phyloP scores from a whole-genome alignment of 2,888 invertebrate species.

The Osmoderma eremita region DNA sequence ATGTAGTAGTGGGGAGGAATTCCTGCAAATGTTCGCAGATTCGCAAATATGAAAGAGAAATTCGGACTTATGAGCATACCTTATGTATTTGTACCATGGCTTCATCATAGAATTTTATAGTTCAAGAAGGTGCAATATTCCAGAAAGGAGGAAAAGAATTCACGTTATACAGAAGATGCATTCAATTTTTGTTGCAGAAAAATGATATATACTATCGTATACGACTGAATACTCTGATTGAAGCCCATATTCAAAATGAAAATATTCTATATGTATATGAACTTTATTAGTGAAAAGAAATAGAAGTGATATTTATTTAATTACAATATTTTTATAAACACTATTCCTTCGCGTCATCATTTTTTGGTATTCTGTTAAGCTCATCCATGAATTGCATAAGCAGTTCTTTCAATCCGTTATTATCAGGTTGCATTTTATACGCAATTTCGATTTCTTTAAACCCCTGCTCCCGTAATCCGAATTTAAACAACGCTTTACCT shows the following conservation, averaged over 20 bases:
- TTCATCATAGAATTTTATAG: too few relatives aligned
- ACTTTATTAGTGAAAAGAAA: not conserved
- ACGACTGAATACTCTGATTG: too few relatives aligned
- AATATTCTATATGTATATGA: not conserved
- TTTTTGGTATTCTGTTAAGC: slow-evolving; percentile 11
- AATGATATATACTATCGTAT: too few relatives aligned
- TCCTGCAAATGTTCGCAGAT: too few relatives aligned
- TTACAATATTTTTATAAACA: not conserved
- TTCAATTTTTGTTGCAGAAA: too few relatives aligned
- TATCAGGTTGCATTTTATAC: slow-evolving; percentile 72
- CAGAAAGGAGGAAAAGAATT: too few relatives aligned
- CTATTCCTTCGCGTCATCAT: slow-evolving; percentile 10
- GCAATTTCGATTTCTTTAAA: slow-evolving; percentile 81
- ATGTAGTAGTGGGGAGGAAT: too few relatives aligned
- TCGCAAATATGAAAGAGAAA: too few relatives aligned
- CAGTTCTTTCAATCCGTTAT: slow-evolving; percentile 67
- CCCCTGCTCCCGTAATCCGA: slow-evolving; percentile 76
- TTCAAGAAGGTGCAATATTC: too few relatives aligned
- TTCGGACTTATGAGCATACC: too few relatives aligned
- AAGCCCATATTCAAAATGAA: not conserved
- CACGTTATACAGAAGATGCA: too few relatives aligned
- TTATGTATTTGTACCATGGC: too few relatives aligned
- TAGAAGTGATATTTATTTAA: not conserved
- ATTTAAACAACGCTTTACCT: slow-evolving; percentile 77
- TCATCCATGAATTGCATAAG: slow-evolving; percentile 38